Base-by-base conservation (phyloP, 2,888 invertebrate species). In the Fragum fragum region DNA sequence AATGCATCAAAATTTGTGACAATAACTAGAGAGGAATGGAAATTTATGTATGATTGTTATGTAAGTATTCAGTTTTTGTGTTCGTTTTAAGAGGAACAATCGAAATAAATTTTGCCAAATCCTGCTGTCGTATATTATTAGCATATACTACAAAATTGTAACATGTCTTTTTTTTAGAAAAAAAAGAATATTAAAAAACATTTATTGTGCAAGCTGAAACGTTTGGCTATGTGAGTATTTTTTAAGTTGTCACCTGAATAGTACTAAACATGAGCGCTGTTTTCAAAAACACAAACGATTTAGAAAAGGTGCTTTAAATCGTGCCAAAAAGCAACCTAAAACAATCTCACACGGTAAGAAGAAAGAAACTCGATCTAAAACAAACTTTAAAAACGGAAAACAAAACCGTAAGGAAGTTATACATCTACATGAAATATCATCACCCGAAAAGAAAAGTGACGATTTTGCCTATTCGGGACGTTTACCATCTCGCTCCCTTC, bases 1-100 rank as follows among this genome's bases (percentile, higher is more conserved):
- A 63, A 63, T 39, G 36, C 32, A 32, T 63, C 63, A 28, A 63
- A 63, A n/a, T 63, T 36, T 63, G 63, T 63, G 1, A 63, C 32
- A 63, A n/a, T 63, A 32, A 16, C 36, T n/a, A 28, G 14, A 28
- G 32, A 63, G 11, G 32, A 28, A 29, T 63, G 23, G 29, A 29
- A 36, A n/a, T 63, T 63, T 29, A 32, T 63, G 23, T 63, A 36
- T 63, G 23, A 63, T 63, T 32, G 18, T 63, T 9, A 32, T 16
- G 32, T 63, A 63, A 21, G 36, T n/a, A 36, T 63, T 63, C 21
- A 32, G 21, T 63, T 18, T 63, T 36, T 63, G 21, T 16, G 29
- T 32, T 36, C 63, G 9, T 63, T 36, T 32, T 39, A 32, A 21
- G 63, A 63, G 32, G 16, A 63, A 36, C 32, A 36, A 36, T 9